These are phyloP conservation scores for Geotrypetes seraphini DNA, from an alignment of 2,797 vertebrate species.

Conservation along the genomic window DNA sequence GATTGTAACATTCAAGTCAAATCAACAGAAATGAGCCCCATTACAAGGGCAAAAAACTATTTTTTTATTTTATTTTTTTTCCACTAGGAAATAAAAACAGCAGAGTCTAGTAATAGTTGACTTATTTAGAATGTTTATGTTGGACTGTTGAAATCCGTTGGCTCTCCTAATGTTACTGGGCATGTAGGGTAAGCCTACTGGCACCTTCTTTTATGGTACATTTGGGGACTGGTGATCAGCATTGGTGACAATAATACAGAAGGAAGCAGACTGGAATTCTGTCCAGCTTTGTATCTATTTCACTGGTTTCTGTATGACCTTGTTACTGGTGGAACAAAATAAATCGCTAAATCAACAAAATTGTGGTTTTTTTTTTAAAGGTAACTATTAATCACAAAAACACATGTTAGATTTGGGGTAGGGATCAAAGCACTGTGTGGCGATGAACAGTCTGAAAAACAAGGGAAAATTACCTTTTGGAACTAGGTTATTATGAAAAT, in stretches of 20 bases:
- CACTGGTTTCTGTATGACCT: constrained; percentile 2
- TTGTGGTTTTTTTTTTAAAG: too few species aligned
- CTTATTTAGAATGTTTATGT: neutral
- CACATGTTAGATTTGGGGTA: too few species aligned
- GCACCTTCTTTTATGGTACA: neutral
- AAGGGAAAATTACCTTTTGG: too few species aligned
- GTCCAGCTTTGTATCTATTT: constrained; percentile 27
- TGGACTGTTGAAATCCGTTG: neutral
- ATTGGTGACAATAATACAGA: too few species aligned
- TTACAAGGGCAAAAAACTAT: neutral
- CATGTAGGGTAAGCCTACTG: neutral
- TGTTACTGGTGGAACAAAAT: constrained; percentile 8
- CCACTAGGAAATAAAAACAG: too few species aligned
- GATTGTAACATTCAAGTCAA: neutral
- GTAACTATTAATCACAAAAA: too few species aligned
- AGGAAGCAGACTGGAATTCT: constrained; percentile 1
- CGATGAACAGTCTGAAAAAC: too few species aligned
- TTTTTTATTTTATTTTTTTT: too few species aligned
- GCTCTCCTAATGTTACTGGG: neutral
- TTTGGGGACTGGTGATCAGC: neutral
- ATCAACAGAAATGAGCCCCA: accelerated
- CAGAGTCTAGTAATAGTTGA: neutral
- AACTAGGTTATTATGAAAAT: too few species aligned
- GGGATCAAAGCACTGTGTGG: too few species aligned
- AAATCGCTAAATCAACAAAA: neutral